Percentiles rank a stretch among this genome's conserved stretches.
Conservation (phyloP, 2,888 invertebrate genomes). For the Ceratothoa steindachneri region DNA sequence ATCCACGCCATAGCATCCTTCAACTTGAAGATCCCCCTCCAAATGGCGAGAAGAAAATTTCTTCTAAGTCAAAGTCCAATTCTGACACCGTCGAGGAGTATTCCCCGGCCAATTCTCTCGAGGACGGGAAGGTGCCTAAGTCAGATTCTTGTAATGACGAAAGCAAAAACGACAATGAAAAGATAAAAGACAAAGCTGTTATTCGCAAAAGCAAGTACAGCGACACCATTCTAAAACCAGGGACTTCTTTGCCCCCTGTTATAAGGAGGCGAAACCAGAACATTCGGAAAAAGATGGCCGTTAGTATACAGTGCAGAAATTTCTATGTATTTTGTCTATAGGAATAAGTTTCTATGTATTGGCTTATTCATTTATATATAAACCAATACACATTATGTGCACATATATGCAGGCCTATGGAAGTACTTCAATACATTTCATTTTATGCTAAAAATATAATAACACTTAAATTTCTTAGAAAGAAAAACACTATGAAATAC, state of each 20-base stretch:
- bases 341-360: no score
- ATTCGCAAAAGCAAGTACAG: conserved; percentile 31
- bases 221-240: conserved; percentile 36
- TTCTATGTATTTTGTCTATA: no score
- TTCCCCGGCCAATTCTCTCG: neutral
- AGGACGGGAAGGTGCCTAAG: neutral
- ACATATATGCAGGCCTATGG: no score
- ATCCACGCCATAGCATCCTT: no score
- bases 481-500: no score
- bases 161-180: neutral
- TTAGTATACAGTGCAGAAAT: conserved; percentile 25
- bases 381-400: no score
- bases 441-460: no score
- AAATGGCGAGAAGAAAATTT: neutral
- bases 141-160: neutral
- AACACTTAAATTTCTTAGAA: no score
- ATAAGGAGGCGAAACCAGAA: conserved; percentile 43
- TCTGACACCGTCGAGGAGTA: neutral
- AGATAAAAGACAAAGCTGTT: neutral
- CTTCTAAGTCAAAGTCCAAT: neutral
- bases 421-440: no score
- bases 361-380: no score
- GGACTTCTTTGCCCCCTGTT: conserved; percentile 39
- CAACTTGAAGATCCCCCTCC: neutral
- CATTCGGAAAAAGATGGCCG: conserved; percentile 41